Evolutionary conservation across 2,888 invertebrate species (phyloP).

Genomic region (Timema podura): DNA sequence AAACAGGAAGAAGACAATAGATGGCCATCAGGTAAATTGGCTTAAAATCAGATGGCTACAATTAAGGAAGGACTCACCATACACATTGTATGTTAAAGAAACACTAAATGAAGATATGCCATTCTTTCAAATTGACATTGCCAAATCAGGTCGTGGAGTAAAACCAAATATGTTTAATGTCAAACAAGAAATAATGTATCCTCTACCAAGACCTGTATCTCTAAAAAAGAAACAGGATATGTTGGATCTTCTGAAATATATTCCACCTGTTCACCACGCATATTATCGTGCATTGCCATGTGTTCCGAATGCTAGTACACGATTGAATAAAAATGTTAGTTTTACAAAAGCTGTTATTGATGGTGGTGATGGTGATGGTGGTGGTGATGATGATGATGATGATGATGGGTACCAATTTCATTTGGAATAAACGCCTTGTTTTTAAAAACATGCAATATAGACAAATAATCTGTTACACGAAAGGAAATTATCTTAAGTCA

Average conservation of each 20-base stretch:
- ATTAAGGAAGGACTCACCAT: too few relatives aligned
- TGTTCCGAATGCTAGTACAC: too few relatives aligned
- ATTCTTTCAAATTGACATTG: not conserved
- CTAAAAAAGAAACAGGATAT: not conserved
- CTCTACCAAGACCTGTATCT: not conserved
- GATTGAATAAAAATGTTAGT: too few relatives aligned
- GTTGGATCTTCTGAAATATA: constrained; percentile 18
- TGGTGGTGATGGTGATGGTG: too few relatives aligned
- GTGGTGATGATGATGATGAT: too few relatives aligned
- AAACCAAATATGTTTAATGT: not conserved
- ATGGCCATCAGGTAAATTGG: not conserved
- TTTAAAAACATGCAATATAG: too few relatives aligned
- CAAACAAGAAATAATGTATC: not conserved
- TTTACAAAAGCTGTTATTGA: too few relatives aligned
- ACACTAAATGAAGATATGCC: not conserved
- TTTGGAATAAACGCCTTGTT: too few relatives aligned
- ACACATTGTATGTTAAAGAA: not conserved
- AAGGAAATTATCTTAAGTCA: too few relatives aligned
- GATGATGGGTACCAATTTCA: too few relatives aligned
- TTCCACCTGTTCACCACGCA: constrained; percentile 21
- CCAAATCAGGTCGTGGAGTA: not conserved
- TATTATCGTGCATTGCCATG: not conserved
- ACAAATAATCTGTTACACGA: too few relatives aligned
- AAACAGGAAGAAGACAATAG: not conserved
- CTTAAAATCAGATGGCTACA: too few relatives aligned